Base-by-base conservation (phyloP, 2,888 invertebrate genomes). In the Enchytraeus crypticus region DNA sequence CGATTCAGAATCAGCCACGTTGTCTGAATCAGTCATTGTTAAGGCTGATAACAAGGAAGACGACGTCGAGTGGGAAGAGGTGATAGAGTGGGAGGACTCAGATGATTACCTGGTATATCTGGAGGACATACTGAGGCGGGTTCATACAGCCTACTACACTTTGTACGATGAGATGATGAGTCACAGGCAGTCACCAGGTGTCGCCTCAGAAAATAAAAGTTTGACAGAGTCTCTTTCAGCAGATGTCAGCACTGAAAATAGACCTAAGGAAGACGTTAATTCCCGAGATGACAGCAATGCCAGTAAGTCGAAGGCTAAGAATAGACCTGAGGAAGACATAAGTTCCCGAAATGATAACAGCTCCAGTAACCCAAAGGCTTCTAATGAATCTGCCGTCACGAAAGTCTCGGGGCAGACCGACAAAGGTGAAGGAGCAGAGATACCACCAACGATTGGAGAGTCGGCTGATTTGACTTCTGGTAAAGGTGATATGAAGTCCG, bases 101-200 rank as follows among this genome's bases (percentile, higher is more conserved):
- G 81, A 81, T 70, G 80, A 81, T 65, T 97, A 97, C 81, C 82
- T 97, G 61, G 82, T 92, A 64, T 90, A 95, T 77, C 82, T 97
- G 63, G 92, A 93, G 79, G 89, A 90, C 73, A 92, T 96, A 73
- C 82, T 98, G 45, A 86, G 85, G 30, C 74, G 85, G 85, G 90
- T 98, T 76, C 96, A 98, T 77, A 82, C 82, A 72, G 87, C 85
- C 57, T 92, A 87, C 80, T 92, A 89, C 76, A 81, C 84, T 54
- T 81, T 84, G 64, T 86, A 85, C 72, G 87, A 88, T 71, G 82
- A 84, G 70, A 71, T 74, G 63, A 72, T 72, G 30, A 59, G n/a
- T 30, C 18, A 21, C 5, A 43, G 83, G 77, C 83, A 83, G 60
- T 54, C 53, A 23, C 61, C 66, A 18, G 49, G 23, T 23, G 45